Base-by-base conservation (phyloP, 2,797 vertebrate species). In the Galagoides demidoff region DNA sequence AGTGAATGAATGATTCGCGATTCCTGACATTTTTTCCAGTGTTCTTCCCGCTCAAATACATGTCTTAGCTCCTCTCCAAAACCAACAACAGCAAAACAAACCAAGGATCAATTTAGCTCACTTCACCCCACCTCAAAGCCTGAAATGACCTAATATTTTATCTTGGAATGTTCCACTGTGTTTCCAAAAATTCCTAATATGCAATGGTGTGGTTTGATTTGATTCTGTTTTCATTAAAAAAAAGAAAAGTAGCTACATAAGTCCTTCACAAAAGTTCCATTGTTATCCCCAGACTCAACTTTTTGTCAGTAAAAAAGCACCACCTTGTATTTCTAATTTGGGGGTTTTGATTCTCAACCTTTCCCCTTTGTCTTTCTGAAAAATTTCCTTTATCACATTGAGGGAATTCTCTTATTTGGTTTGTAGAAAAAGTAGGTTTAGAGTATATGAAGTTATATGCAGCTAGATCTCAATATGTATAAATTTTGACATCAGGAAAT, bases 101-200 rank as follows among this genome's bases (percentile, higher is more conserved):
- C 16, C 12, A 25, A 92, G 9, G 45, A 90, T 68, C 34, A 81
- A 63, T 19, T 89, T 92, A 93, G 45, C 81, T 96, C 73, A 34
- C 20, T 94, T 77, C 19, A 34, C 57, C 59, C 76, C 73, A 97
- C 77, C 89, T 95, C 63, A 45, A 88, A 94, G 63, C 97, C 96
- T 92, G 70, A 96, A 97, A 92, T 97, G 97, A 98, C 96, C 96
- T 97, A 93, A 97, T 95, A 97, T 95, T 97, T 97, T 96, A 97
- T 97, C 97, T 97, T 94, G 97, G 96, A 98, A 97, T 97, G 94
- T 97, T 96, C 82, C 20, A 55, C 66, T 96, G 39, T 86, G 91
- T 86, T 97, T 97, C 79, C 92, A 97, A 96, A 98, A 96, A 97
- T 98, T 95, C 57, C 79, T 96, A 98, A 85, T 76, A 96, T 92